Evolutionary conservation across 2,888 invertebrate genomes (phyloP), one percentile per base, ranked within the genome.

Genomic region (Pogonocherus hispidulus): DNA sequence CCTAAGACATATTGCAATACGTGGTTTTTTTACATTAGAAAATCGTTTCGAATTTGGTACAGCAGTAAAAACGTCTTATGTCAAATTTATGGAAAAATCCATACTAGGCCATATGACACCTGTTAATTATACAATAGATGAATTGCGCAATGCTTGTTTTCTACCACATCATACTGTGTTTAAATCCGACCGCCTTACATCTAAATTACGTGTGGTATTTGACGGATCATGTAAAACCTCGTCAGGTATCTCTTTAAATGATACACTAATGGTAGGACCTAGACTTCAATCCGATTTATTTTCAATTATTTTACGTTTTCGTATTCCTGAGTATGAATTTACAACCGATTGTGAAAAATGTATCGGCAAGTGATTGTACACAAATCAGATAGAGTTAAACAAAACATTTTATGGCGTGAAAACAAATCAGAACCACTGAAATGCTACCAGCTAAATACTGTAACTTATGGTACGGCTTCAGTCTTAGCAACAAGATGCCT

Each of bases 1-100:
- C 56, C 11, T 56, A 56, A 41, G 41, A 51, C n/a, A 63, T n/a
- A n/a, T 35, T 14, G 54, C 57, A 20, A 46, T 57, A 49, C 9
- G 23, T 9, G 47, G 57, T 47, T 47, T 65, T 47, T 56, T 65
- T 35, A 14, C n/a, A 1, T 20, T 65, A 23, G 54, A 51, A 19
- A 49, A 46, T 41, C n/a, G 20, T 9, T 46, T 67, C 4, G 20
- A 55, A 20, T 37, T 6, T 16, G 20, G 20, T 55, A 32, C 16
- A 14, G n/a, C 5, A 23, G n/a, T 51, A n/a, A 51, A 51, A 51
- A 51, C 6, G 9, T 11, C 22, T n/a, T 51, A 51, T 55, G 18
- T 20, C 8, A 19, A 55, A 19, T 55, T 55, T n/a, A 37, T 55
- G 19, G 3, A 35, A 1, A 16, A 16, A 18, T 55, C 32, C 35